A percentile compares a stretch with the other conserved stretches of the same genome.
Evolutionary conservation across 1,140 invertebrate genomes (phyloP).

Genomic region (Rhizoglyphus robini): DNA sequence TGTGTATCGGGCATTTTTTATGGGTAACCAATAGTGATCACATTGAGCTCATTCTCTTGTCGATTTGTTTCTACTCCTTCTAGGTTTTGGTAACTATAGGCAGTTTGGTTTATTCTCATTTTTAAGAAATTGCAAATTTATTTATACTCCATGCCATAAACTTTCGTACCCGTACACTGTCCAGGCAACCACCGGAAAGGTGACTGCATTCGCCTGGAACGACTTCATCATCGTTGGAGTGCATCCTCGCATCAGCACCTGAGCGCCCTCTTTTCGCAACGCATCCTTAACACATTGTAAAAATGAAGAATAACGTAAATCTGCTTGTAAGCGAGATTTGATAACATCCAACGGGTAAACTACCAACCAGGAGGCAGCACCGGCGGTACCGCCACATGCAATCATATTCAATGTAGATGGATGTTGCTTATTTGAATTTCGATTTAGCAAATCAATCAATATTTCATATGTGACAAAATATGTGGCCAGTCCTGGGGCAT

Average conservation of each 20-base stretch:
- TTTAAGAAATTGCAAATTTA: too few relatives aligned
- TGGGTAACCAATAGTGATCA: too few relatives aligned
- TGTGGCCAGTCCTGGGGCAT: constrained; percentile 47
- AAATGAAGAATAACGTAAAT: constrained; percentile 45
- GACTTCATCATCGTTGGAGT: constrained; percentile 62
- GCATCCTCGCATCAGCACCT: constrained; percentile 52
- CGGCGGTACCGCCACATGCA: constrained; percentile 62
- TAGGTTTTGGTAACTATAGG: too few relatives aligned
- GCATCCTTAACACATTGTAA: constrained; percentile 51
- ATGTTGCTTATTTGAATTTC: background rate
- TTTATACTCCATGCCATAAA: too few relatives aligned
- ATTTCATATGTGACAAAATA: constrained; percentile 63
- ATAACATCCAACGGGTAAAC: constrained; percentile 77
- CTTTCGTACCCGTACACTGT: constrained; percentile 26
- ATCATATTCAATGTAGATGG: constrained; percentile 41
- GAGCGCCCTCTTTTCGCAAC: constrained; percentile 53
- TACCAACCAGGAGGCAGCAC: constrained; percentile 66
- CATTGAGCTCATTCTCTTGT: too few relatives aligned
- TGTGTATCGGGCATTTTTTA: too few relatives aligned
- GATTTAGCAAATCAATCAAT: background rate
- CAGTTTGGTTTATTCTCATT: too few relatives aligned
- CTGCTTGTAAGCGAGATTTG: constrained; percentile 71
- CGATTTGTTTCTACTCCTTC: too few relatives aligned
- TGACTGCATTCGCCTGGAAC: constrained; percentile 82
- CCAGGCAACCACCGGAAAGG: constrained; percentile 71